These are phyloP conservation scores for Cryptoblepharus egeriae DNA, from an alignment of 2,797 vertebrate genomes.

Conservation along the genomic window DNA sequence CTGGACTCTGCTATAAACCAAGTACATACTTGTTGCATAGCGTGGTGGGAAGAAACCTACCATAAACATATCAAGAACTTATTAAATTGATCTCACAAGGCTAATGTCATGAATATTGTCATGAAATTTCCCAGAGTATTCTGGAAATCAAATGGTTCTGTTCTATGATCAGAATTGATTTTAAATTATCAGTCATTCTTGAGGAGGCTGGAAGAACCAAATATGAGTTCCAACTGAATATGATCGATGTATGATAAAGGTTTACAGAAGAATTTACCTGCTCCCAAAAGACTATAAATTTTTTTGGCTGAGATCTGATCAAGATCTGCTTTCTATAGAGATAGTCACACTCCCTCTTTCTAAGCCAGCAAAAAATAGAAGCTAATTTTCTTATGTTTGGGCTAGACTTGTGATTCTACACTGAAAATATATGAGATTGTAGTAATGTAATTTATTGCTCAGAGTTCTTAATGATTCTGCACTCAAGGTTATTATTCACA, in stretches of 20 bases:
- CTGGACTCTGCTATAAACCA: no score
- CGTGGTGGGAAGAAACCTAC: no score
- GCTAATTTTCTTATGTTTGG: conserved; percentile 7
- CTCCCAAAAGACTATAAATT: not conserved
- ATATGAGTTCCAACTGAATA: not conserved
- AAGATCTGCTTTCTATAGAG: not conserved
- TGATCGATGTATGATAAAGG: not conserved
- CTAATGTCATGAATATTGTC: no score
- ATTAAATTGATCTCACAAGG: no score
- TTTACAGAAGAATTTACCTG: not conserved
- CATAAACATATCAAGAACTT: no score
- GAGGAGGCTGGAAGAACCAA: not conserved
- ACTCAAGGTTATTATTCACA: conserved; percentile 33
- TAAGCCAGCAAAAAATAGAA: conserved; percentile 6
- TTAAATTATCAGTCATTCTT: no score
- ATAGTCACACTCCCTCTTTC: not conserved
- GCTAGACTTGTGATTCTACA: not conserved
- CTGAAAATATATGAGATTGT: conserved; percentile 22
- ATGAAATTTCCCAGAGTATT: no score
- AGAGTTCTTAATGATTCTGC: conserved; percentile 31
- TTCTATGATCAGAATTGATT: no score
- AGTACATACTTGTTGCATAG: no score
- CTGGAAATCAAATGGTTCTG: no score
- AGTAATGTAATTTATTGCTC: conserved; percentile 31
- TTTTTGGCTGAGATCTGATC: no score